Evolutionary conservation across 2,888 invertebrate species (phyloP).

Genomic region (Drosophila mercatorum): DNA sequence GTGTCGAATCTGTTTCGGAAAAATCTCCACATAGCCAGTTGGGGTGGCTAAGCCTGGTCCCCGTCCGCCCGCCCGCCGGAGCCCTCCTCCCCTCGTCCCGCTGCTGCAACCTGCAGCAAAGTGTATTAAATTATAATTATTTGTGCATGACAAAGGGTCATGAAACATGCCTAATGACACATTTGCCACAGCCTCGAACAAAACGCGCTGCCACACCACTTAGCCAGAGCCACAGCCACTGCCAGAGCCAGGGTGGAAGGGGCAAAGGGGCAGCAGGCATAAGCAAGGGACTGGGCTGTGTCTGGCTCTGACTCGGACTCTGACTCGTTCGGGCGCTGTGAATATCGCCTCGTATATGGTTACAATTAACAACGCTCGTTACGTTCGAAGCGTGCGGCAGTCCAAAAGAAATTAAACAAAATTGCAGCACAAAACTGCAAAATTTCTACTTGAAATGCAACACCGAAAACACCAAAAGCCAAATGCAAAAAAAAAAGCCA

Average conservation of each 20-base stretch:
- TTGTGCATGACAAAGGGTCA: slow-evolving; percentile 83
- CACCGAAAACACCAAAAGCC: slow-evolving; percentile 38
- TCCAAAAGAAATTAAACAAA: slow-evolving; percentile 67
- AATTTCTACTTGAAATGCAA: slow-evolving; percentile 70
- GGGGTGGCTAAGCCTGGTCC: slow-evolving; percentile 39
- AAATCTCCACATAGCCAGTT: slow-evolving; percentile 46
- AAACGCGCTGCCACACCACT: slow-evolving; percentile 52
- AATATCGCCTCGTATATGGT: slow-evolving; percentile 54
- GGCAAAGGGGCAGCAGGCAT: neutral
- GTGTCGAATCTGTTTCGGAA: slow-evolving; percentile 43
- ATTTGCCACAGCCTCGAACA: slow-evolving; percentile 80
- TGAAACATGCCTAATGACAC: slow-evolving; percentile 83
- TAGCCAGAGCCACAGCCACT: neutral
- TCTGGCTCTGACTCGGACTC: neutral
- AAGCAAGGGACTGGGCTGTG: slow-evolving; percentile 3
- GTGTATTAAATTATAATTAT: slow-evolving; percentile 84
- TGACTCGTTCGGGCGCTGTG: slow-evolving; percentile 37
- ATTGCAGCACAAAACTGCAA: slow-evolving; percentile 65
- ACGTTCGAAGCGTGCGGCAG: slow-evolving; percentile 67
- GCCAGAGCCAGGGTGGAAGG: neutral
- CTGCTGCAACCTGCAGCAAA: slow-evolving; percentile 60
- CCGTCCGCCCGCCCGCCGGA: too few relatives aligned
- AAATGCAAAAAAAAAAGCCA: neutral
- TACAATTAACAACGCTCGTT: slow-evolving; percentile 76
- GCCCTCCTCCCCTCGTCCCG: neutral